phyloP scores from a whole-genome alignment of 2,888 invertebrate genomes.

The Xestoiulus laeticollis region DNA sequence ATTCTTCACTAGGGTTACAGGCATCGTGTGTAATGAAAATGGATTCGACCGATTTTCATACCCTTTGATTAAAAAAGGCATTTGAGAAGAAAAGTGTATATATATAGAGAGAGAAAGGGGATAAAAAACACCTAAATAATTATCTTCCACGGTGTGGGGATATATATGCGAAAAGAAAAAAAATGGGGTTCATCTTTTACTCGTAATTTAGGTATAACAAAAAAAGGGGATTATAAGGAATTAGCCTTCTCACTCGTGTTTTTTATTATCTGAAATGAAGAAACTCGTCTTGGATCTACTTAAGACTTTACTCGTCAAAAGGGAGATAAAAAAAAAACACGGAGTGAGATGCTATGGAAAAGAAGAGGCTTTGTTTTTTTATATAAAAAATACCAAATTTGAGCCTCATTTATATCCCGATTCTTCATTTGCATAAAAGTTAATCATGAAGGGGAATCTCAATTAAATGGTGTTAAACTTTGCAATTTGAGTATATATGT shows the following conservation, averaged over 20 bases:
- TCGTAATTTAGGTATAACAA: neutral
- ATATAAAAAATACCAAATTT: neutral
- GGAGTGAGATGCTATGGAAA: neutral
- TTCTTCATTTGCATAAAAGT: too few relatives aligned
- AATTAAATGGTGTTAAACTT: too few relatives aligned
- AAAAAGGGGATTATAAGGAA: neutral
- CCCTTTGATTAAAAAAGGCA: conserved; percentile 1
- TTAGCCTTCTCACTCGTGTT: neutral
- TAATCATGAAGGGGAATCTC: too few relatives aligned
- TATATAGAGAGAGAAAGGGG: neutral
- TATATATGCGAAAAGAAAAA: too few relatives aligned
- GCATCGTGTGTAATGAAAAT: neutral
- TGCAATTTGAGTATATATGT: too few relatives aligned
- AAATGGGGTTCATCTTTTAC: neutral
- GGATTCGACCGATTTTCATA: neutral
- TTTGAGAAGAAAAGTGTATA: neutral
- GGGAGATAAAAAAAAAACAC: neutral
- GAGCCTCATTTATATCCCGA: too few relatives aligned
- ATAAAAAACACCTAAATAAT: neutral
- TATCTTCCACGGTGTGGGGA: neutral
- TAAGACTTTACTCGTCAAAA: conserved; percentile 9
- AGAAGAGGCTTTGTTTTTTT: neutral
- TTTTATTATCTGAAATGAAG: neutral
- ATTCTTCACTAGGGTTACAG: neutral
- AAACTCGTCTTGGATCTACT: neutral